Conservation (phyloP, 2,797 vertebrate genomes). For the Pangasius mekongensis region DNA sequence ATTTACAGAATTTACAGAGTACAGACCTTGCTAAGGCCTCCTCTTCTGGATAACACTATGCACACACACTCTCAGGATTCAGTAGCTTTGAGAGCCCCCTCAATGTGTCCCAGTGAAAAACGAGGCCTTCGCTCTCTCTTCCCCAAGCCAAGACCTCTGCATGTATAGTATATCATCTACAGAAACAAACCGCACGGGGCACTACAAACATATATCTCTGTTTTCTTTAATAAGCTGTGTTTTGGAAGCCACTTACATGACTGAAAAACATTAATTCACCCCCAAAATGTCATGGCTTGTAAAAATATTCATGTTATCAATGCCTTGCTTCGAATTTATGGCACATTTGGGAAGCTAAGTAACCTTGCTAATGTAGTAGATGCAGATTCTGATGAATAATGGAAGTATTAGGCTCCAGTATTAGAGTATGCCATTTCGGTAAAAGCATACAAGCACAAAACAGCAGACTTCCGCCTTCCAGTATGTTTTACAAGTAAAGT, state of each 20-base stretch:
- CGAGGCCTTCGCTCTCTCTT: constrained; percentile 59
- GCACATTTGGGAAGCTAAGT: constrained; percentile 43
- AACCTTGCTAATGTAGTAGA: constrained; percentile 11
- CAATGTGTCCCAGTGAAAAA: constrained; percentile 70
- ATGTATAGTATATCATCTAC: constrained; percentile 64
- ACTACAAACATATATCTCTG: constrained; percentile 74
- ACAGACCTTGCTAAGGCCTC: constrained; percentile 66
- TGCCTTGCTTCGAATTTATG: constrained; percentile 47
- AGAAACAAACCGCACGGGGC: constrained; percentile 64
- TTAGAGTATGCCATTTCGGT: not conserved
- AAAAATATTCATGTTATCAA: constrained; percentile 61
- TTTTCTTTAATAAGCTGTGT: constrained; percentile 79
- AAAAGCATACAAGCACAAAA: not conserved
- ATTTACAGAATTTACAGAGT: constrained; percentile 74
- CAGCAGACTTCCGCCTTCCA: not conserved
- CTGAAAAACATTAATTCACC: constrained; percentile 64
- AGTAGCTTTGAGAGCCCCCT: constrained; percentile 67
- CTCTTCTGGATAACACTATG: constrained; percentile 36
- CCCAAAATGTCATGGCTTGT: constrained; percentile 53
- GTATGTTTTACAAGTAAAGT: constrained; percentile 38
- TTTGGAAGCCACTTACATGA: constrained; percentile 68
- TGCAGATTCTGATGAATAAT: not conserved
- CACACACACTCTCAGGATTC: constrained; percentile 51
- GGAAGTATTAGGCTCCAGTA: too few relatives aligned
- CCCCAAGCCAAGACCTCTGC: constrained; percentile 65